phyloP scores from a whole-genome alignment of 2,797 vertebrate genomes.

The Catharus ustulatus region DNA sequence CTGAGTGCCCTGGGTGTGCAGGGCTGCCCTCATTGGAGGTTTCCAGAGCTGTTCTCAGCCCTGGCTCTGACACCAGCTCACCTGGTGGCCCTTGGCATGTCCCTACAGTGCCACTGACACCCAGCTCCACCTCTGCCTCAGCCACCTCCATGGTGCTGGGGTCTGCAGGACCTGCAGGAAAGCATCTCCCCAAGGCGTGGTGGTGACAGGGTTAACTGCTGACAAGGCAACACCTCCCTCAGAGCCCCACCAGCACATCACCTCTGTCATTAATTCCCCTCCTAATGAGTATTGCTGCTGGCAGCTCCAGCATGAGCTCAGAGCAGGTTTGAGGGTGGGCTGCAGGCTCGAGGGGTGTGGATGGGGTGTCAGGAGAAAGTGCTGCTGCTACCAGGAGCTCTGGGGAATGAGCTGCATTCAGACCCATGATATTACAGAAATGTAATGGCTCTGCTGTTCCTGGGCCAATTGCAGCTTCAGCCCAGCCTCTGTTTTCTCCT shows the following conservation, averaged over 20 bases:
- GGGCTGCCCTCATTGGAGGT: background rate
- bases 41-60: background rate
- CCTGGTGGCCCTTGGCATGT: background rate
- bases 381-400: background rate
- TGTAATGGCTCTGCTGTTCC: background rate
- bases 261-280: background rate
- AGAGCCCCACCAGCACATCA: background rate
- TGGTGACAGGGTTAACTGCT: background rate
- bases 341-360: background rate
- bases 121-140: background rate
- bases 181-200: background rate
- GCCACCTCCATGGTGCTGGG: fast-evolving
- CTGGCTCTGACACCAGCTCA: background rate
- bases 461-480: background rate
- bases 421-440: background rate
- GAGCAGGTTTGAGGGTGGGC: background rate
- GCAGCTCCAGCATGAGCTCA: background rate
- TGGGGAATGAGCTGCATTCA: background rate
- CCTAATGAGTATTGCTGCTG: background rate
- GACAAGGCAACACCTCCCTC: background rate
- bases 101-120: background rate
- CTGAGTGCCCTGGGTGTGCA: fast-evolving
- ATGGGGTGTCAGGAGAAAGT: background rate
- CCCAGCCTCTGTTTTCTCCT: background rate
- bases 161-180: background rate